Evolutionary conservation across 1,140 invertebrate genomes (phyloP), one percentile per base, ranked within the genome.

Genomic region (Paraescarpia echinospica): DNA sequence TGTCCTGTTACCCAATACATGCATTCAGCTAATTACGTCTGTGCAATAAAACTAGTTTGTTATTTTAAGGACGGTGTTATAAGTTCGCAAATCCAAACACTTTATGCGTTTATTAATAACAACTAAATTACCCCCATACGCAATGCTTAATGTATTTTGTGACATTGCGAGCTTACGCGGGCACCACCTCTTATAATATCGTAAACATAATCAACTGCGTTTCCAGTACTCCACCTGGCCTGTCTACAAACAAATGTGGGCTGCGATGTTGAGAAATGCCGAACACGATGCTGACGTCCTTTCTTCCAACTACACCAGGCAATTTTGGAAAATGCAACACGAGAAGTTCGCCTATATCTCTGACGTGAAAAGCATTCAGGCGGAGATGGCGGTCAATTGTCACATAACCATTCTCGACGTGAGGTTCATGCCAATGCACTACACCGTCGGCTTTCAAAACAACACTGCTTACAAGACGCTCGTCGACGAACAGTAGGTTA

Each of bases 381-480:
- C 18, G 2, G 59, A 77, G 59, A 77, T 77, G 59, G 14, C 59
- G 8, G 2, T 18, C 14, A 77, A 31, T 27, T 77, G 59, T 31
- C 14, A 27, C 59, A 31, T 77, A 31, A 77, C 59, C 0, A 77
- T 77, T 6, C 59, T 77, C 59, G 18, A 18, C 59, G 59, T 77
- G 59, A 31, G 27, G 22, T 77, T 77, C 59, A 77, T 77, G 59
- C 59, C 59, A 27, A 77, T 77, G 59, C 27, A 77, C 59, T 77
- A 77, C 22, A 77, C 18, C 12, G 27, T 77, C 27, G 14, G 18
- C 27, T 31, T 77, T 18, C 59, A 77, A 18, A 77, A 77, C 27
- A 77, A 99, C 93, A 97, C 97, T 0, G 97, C 98, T 89, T 99
- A 99, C 59, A 77, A 77, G 59, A 31, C 18, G 59, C 4, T 77